Conservation (phyloP, 1,140 invertebrate genomes). For the Conus betulinus region DNA sequence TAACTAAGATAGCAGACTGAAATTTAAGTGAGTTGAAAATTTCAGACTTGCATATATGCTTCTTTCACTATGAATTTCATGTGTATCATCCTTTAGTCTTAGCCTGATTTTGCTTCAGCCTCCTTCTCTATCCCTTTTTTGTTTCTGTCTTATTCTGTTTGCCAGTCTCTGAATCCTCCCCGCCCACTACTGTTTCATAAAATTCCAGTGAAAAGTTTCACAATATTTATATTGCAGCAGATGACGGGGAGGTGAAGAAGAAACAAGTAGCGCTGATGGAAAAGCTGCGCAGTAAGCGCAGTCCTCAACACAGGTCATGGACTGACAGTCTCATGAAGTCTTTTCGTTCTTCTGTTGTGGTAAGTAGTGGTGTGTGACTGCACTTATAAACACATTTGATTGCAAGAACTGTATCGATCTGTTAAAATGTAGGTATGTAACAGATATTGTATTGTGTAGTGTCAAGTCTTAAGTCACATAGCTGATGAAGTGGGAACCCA, state of each 20-base stretch:
- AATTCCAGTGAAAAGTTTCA: too few relatives aligned
- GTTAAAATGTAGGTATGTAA: not conserved
- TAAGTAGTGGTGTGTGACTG: not conserved
- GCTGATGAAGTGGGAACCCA: not conserved
- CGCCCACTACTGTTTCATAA: too few relatives aligned
- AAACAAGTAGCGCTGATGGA: conserved; percentile 32
- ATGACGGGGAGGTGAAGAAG: conserved; percentile 33
- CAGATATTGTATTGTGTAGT: not conserved
- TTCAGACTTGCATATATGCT: too few relatives aligned
- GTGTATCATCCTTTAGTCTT: too few relatives aligned
- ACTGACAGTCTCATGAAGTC: conserved; percentile 32
- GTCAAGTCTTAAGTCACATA: not conserved
- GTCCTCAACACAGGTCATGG: conserved; percentile 32
- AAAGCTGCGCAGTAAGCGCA: conserved; percentile 31
- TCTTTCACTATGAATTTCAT: too few relatives aligned
- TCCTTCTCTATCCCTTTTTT: too few relatives aligned
- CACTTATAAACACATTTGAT: not conserved
- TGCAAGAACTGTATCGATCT: too few relatives aligned
- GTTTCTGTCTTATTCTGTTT: too few relatives aligned
- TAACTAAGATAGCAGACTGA: too few relatives aligned
- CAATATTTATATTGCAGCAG: not conserved
- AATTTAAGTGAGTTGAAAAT: too few relatives aligned
- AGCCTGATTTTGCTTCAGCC: too few relatives aligned
- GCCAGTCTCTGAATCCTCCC: too few relatives aligned
- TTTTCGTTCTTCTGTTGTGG: conserved; percentile 26